Evolutionary conservation across 2,113 vertebrate species (phyloP).

Genomic region (Poicephalus meyeri): DNA sequence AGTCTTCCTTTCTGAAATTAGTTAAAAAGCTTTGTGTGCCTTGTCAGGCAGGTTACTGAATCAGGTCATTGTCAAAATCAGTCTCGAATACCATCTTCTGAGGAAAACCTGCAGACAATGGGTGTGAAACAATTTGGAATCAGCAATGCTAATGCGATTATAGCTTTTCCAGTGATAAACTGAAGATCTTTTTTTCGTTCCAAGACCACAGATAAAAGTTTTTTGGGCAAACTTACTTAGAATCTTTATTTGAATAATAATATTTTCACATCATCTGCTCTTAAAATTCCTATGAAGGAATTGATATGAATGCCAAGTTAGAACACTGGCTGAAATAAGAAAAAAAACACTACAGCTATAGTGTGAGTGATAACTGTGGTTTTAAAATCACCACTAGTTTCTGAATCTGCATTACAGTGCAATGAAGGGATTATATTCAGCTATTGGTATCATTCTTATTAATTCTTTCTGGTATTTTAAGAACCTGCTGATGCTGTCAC

Average conservation of each 20-base stretch:
- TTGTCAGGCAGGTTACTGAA: neutral
- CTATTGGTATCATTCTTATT: neutral
- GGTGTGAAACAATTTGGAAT: neutral
- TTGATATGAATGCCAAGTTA: neutral
- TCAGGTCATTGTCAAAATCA: neutral
- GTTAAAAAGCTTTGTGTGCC: neutral
- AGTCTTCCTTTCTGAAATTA: neutral
- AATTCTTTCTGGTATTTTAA: neutral
- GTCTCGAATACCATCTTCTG: neutral
- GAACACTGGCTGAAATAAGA: neutral
- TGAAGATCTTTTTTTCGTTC: neutral
- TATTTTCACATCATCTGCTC: neutral
- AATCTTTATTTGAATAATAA: neutral
- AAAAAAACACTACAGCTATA: rapidly evolving
- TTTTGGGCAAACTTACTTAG: neutral
- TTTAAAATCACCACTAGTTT: neutral
- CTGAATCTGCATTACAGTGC: neutral
- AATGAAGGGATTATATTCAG: neutral
- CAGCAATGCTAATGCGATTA: neutral
- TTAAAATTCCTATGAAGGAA: neutral
- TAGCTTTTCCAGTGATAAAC: neutral
- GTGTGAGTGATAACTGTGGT: neutral
- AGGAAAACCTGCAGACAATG: neutral
- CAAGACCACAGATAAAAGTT: neutral
- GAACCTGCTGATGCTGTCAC: neutral